Conservation (phyloP, 2,113 vertebrate species). For the Terrapene triunguis region DNA sequence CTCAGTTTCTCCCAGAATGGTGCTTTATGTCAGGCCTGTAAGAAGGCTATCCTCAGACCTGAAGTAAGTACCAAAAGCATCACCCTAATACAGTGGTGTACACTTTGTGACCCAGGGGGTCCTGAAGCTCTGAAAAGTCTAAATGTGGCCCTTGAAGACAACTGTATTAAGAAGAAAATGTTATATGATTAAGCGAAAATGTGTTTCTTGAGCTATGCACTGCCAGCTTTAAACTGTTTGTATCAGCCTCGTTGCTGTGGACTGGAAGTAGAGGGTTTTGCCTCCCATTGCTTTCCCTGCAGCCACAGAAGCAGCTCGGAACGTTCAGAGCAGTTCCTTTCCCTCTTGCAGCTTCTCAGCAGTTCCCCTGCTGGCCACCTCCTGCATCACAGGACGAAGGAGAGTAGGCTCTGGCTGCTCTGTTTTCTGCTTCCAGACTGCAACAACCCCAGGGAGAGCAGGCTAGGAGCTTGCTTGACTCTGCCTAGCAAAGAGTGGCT, state of each 20-base stretch:
- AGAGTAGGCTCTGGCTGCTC: neutral
- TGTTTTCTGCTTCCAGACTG: neutral
- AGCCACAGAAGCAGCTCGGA: neutral
- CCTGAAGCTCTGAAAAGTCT: neutral
- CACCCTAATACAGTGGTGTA: neutral
- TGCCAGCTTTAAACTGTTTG: constrained; percentile 10
- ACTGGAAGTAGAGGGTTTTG: neutral
- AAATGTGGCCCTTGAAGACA: neutral
- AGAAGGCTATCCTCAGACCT: constrained; percentile 86
- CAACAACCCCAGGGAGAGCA: neutral
- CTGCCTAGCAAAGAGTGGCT: neutral
- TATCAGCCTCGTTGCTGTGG: constrained; percentile 6
- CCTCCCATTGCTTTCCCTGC: constrained; percentile 8
- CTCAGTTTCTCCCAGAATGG: constrained; percentile 90
- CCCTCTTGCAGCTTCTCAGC: neutral
- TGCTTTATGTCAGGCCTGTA: constrained; percentile 91
- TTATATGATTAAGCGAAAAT: constrained; percentile 3
- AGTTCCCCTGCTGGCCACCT: neutral
- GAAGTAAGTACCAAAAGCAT: constrained; percentile 85
- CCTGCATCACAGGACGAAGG: neutral
- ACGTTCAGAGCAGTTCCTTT: neutral
- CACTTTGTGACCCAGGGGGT: neutral
- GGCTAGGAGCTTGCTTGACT: neutral
- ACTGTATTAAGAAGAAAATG: constrained; percentile 3
- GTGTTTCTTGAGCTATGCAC: neutral